Evolutionary conservation across 1,140 invertebrate species (phyloP), one percentile per base, ranked within the genome.

Genomic region (Plutomurus gul): DNA sequence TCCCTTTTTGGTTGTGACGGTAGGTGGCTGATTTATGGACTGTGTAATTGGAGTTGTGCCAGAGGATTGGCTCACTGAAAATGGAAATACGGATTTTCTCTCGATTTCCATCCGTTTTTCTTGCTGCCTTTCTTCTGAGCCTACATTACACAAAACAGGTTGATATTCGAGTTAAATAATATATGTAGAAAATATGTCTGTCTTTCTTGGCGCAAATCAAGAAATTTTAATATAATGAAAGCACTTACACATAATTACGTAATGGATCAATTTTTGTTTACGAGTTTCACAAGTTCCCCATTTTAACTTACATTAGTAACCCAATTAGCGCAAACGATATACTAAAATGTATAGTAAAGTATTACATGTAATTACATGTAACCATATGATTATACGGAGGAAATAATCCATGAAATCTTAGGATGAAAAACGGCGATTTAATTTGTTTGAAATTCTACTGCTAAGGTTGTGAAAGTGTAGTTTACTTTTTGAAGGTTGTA

Each of bases 151-250:
- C 37, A 72, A 40, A 27, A 74, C 4, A 3, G 1, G 13, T 3
- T 43, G 40, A 43, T 8, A 43, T 10, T 43, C 8, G 8, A 43
- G 33, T 89, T 33, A 88, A 84, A 80, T 88, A 60, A 89, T 90
- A 0, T 90, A 89, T 78, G 91, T 84, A 0, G 89, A 90, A 8
- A 90, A 88, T 75, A 86, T 87, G 82, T 89, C 89, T 0, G 90
- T 84, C 37, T 91, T 88, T 76, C 88, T n/a, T n/a, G n/a, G n/a
- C n/a, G n/a, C n/a, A n/a, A n/a, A n/a, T n/a, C n/a, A n/a, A n/a
- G n/a, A n/a, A n/a, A n/a, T n/a, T n/a, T n/a, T n/a, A n/a, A n/a
- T n/a, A n/a, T n/a, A n/a, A n/a, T n/a, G n/a, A n/a, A n/a, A n/a
- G n/a, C n/a, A n/a, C n/a, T n/a, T n/a, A n/a, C n/a, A n/a, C n/a